phyloP scores from a whole-genome alignment of 2,888 invertebrate species.

The Drosophila buzzatii region DNA sequence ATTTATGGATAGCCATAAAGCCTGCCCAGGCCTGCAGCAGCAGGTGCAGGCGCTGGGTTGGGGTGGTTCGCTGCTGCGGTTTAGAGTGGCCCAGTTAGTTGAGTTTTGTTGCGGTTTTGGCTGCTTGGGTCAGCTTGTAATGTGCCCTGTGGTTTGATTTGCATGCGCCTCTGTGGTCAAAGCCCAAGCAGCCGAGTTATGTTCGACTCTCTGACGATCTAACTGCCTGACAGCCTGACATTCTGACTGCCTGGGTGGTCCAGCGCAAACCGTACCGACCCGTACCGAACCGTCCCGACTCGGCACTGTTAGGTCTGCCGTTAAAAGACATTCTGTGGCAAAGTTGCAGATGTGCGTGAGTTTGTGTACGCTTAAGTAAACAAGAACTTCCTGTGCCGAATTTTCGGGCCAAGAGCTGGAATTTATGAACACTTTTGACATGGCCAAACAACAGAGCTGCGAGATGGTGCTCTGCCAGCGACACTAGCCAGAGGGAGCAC shows the following conservation, averaged over 20 bases:
- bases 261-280: background rate
- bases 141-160: slow-evolving; percentile 71
- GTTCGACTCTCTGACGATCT: background rate
- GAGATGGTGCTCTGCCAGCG: slow-evolving; percentile 34
- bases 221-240: background rate
- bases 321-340: slow-evolving; percentile 49
- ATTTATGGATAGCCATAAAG: slow-evolving; percentile 75
- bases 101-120: slow-evolving; percentile 58
- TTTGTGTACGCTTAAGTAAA: slow-evolving; percentile 63
- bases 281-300: background rate
- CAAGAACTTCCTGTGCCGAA: slow-evolving; percentile 78
- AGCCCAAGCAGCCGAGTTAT: slow-evolving; percentile 8
- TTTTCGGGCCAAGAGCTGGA: slow-evolving; percentile 45
- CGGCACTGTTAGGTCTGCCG: slow-evolving; percentile 18
- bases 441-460: slow-evolving; percentile 41
- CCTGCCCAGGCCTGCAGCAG: slow-evolving; percentile 40
- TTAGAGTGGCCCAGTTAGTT: slow-evolving; percentile 61
- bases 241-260: slow-evolving; percentile 35
- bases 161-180: slow-evolving; percentile 43
- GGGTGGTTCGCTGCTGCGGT: slow-evolving; percentile 15
- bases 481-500: slow-evolving; percentile 39
- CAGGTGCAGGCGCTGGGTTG: slow-evolving; percentile 43
- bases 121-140: slow-evolving; percentile 73
- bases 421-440: slow-evolving; percentile 80
- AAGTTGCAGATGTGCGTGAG: slow-evolving; percentile 21